Evolutionary conservation across 2,888 invertebrate genomes (phyloP), one percentile per base, ranked within the genome.

Genomic region (Anorthoa munda): DNA sequence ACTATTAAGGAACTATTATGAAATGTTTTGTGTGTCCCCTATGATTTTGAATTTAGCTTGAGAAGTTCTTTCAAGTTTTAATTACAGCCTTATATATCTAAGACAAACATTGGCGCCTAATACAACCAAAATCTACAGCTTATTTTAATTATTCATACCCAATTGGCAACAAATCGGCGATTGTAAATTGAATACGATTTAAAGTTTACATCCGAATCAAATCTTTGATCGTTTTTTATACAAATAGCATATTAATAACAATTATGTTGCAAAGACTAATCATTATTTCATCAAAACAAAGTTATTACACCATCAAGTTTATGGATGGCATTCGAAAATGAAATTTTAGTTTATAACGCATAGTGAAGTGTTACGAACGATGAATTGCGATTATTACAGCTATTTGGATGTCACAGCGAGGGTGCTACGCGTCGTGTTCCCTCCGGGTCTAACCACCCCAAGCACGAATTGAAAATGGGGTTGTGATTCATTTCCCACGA

Each of bases 401-500:
- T 93, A 93, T 93, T 93, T 92, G 92, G 94, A 93, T 94, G 94
- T 92, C 90, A 91, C 92, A 90, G 89, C 83, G 93, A 94, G 95
- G 95, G 95, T 94, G 94, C 93, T 91, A 83, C 88, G 90, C 88
- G 89, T 86, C 90, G 88, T 88, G 89, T 89, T 87, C 91, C 92
- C 90, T 89, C 90, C 86, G 90, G 89, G 90, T 90, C 89, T 88
- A 87, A 88, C 88, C 92, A 91, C 93, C 94, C 95, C 93, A 88
- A 90, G 89, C 87, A 89, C 84, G 93, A 94, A 94, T 94, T 94
- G 94, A 94, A 95, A 94, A 94, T 95, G 93, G 96, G 96, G 95
- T 95, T 94, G 95, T 95, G 95, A 95, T 95, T 96, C 95, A 95
- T 95, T 95, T 95, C 95, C 94, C 95, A 95, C 94, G 93, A 92